Evolutionary conservation across 2,797 vertebrate genomes (phyloP).

Genomic region (Capromys pilorides): DNA sequence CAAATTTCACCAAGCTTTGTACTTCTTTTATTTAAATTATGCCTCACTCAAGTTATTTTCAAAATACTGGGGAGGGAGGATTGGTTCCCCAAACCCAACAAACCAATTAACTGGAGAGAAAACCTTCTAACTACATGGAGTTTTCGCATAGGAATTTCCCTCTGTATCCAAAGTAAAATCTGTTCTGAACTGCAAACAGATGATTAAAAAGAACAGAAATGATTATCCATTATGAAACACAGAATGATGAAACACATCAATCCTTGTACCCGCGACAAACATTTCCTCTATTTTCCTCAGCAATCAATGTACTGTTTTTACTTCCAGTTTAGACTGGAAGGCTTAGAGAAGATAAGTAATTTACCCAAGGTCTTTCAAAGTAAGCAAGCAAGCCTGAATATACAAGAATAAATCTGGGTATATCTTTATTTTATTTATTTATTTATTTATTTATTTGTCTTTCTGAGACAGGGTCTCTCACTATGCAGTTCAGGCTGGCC

Average conservation of each 20-base stretch:
- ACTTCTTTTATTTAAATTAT: constrained; percentile 8
- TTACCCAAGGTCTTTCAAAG: background rate
- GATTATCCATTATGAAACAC: background rate
- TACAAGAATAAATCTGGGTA: constrained; percentile 7
- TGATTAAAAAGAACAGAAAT: background rate
- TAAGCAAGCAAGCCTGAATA: background rate
- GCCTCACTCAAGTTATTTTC: background rate
- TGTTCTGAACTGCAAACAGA: background rate
- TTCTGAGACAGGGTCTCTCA: no score
- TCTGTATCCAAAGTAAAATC: constrained; percentile 30
- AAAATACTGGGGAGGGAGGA: background rate
- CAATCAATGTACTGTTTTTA: background rate
- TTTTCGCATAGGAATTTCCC: constrained; percentile 26
- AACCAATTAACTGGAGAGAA: constrained; percentile 1
- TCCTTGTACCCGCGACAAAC: background rate
- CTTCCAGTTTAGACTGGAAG: background rate
- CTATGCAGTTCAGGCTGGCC: no score
- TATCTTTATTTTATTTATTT: constrained; percentile 9
- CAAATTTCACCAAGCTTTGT: background rate
- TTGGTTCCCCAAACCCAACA: background rate
- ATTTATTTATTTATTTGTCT: background rate
- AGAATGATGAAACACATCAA: background rate
- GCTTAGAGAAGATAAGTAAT: background rate
- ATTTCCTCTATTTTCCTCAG: background rate
- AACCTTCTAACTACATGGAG: background rate